Conservation (phyloP, 2,888 invertebrate species). For the Aspidiotus destructor region DNA sequence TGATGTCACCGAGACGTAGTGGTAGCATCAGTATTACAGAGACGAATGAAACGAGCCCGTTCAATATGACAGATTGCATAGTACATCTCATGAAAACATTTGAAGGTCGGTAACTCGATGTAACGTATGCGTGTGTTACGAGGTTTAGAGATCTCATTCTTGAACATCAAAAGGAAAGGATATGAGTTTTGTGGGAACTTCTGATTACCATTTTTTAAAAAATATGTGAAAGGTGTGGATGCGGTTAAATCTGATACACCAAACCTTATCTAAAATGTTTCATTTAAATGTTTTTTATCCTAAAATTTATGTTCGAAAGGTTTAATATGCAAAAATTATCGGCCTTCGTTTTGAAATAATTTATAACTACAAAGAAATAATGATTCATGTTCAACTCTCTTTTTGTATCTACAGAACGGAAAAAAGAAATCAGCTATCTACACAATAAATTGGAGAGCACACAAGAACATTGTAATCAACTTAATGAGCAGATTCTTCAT, state of each 20-base stretch:
- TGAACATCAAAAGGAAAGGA: no score
- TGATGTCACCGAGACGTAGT: constrained; percentile 27
- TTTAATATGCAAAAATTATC: background rate
- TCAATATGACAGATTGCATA: constrained; percentile 42
- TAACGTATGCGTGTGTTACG: no score
- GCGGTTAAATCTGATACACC: background rate
- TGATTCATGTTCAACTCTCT: constrained; percentile 2
- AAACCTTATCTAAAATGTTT: background rate
- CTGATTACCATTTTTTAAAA: no score
- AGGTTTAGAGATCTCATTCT: no score
- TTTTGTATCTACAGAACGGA: constrained; percentile 40
- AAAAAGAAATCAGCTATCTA: constrained; percentile 42
- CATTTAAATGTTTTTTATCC: background rate
- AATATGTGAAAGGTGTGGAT: no score
- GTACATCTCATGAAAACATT: constrained; percentile 41
- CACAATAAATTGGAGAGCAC: constrained; percentile 38
- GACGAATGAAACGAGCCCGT: constrained; percentile 25
- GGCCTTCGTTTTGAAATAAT: background rate
- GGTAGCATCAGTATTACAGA: constrained; percentile 16
- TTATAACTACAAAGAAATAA: background rate
- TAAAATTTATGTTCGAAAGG: background rate
- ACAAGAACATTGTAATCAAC: constrained; percentile 1
- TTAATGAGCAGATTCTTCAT: constrained; percentile 14
- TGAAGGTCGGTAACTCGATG: constrained; percentile 40
- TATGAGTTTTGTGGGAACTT: background rate